phyloP scores from a whole-genome alignment of 2,797 vertebrate species.

The Gymnocypris eckloni region DNA sequence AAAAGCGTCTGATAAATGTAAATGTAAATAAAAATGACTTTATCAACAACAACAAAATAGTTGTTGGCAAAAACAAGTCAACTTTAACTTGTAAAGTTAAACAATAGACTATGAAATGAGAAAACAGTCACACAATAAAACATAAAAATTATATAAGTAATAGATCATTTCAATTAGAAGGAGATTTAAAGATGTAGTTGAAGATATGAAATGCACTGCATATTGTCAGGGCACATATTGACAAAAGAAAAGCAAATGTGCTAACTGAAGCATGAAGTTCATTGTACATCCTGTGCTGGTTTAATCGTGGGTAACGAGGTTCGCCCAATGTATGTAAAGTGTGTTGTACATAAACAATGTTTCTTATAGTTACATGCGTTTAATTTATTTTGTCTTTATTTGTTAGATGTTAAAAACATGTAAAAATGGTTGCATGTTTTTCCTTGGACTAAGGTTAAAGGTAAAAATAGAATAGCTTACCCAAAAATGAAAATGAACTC shows the following conservation, averaged over 20 bases:
- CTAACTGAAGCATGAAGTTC: conserved; percentile 23
- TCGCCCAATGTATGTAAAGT: conserved; percentile 1
- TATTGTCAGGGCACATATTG: background rate
- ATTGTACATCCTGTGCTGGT: conserved; percentile 47
- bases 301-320: conserved; percentile 17
- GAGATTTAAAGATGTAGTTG: background rate
- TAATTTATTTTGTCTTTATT: background rate
- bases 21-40: background rate
- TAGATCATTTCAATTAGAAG: background rate
- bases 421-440: background rate
- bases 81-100: background rate
- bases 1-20: too few relatives aligned
- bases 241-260: conserved; percentile 41
- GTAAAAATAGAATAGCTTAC: too few relatives aligned
- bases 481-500: background rate
- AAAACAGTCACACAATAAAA: background rate
- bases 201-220: background rate
- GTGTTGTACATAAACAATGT: background rate
- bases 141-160: background rate
- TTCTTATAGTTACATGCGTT: background rate
- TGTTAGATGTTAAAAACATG: background rate
- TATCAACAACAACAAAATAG: too few relatives aligned
- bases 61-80: background rate
- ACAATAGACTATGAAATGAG: background rate
- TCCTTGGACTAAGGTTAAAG: background rate